Evolutionary conservation across 2,113 vertebrate genomes (phyloP).

Genomic region (western clawed frog (Xenopus tropicalis)): UCB_Xtro_10.0 CM004450.2:93079001-93079500

Average conservation of each 20-base stretch:
- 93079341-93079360: conserved; percentile 99
- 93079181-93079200: no score
- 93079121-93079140: no score
- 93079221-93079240: conserved; percentile 94
- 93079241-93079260: conserved; percentile 93
- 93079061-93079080: no score
- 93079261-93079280: conserved; percentile 94
- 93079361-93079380: conserved; percentile 97
- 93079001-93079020: no score
- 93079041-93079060: no score
- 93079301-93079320: conserved; percentile 94
- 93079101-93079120: no score
- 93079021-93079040: no score
- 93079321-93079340: conserved; percentile 90
- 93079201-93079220: conserved; percentile 53
- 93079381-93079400: conserved; percentile 95
- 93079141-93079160: no score
- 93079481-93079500: conserved; percentile 80
- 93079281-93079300: conserved; percentile 93
- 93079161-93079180: no score
- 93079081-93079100: no score
- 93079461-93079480: conserved; percentile 93
- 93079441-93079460: conserved; percentile 85
- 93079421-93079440: conserved; percentile 88
- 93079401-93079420: conserved; percentile 95